Conservation (phyloP, 2,797 vertebrate genomes). For the Aulostomus chinensis region DNA sequence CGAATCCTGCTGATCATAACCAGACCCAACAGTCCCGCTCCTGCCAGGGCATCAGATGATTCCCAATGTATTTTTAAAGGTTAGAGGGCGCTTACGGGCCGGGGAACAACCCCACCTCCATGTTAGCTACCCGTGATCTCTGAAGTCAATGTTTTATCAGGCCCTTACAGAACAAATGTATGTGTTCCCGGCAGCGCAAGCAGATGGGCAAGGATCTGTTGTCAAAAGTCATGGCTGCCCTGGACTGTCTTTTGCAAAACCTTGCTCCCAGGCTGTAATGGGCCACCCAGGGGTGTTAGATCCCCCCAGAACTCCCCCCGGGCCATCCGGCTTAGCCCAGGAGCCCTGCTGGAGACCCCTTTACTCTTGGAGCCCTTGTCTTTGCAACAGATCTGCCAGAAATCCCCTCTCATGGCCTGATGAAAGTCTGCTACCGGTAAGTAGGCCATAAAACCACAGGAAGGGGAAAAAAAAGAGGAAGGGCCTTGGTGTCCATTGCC, state of each 20-base stretch:
- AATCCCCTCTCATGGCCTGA: constrained; percentile 56
- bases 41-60: no score
- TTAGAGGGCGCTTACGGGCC: no score
- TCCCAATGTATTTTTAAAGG: no score
- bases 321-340: constrained; percentile 43
- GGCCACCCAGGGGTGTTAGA: constrained; percentile 50
- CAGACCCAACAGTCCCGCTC: no score
- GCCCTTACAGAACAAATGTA: no score
- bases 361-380: constrained; percentile 31
- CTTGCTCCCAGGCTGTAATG: constrained; percentile 12
- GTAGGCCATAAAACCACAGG: constrained; percentile 78
- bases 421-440: constrained; percentile 71
- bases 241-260: constrained; percentile 2
- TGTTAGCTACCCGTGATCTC: no score
- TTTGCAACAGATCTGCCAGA: constrained; percentile 56
- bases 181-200: no score
- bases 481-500: constrained; percentile 38
- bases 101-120: no score
- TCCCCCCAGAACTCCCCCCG: constrained; percentile 17
- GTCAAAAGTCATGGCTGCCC: neutral
- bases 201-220: no score
- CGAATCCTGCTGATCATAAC: no score
- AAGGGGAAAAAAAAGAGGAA: constrained; percentile 49
- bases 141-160: no score
- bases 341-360: constrained; percentile 48